Evolutionary conservation across 1,140 invertebrate species (phyloP), one percentile per base, ranked within the genome.

Genomic region (Drepana arcuata): DNA sequence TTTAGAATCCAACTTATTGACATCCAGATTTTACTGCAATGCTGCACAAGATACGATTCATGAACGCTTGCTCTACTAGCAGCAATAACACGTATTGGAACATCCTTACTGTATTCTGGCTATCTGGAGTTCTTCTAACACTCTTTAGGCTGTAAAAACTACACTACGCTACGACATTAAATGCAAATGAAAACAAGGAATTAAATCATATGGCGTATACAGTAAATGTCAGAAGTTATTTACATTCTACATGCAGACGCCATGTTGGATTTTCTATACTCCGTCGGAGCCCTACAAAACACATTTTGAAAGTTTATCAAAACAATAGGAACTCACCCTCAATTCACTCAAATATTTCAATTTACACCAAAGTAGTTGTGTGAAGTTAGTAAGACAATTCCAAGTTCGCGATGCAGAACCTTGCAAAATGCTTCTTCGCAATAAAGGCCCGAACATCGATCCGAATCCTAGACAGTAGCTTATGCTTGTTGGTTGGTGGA

Each of bases 381-480:
- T 85, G 55, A 88, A 81, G 81, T 83, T 78, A 51, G 78, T 74
- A 60, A 88, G 58, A 63, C 79, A 86, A 80, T 86, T 86, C 86
- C 86, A 88, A 84, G 86, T 87, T 70, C 84, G 77, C 43, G 83
- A 77, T 65, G 86, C 86, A 58, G 86, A 86, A 71, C 84, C 86
- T 78, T 87, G 86, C 77, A 87, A 65, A 75, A 86, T 73, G 67
- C 84, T 84, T 71, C 77, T 83, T 73, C 83, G 79, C 67, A 86
- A 74, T 74, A 86, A 84, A 81, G 86, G 82, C 74, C 85, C 84
- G 73, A 86, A 87, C 85, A 87, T 87, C 84, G 85, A 86, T 86
- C 85, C 85, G 84, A 86, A 77, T 78, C 62, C 70, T 58, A 75
- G 54, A 63, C 64, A 64, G 59, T 58, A 70, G 52, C 57, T 62